Base-by-base conservation (phyloP, 1,140 invertebrate genomes). In the Drosophila obscura region DNA sequence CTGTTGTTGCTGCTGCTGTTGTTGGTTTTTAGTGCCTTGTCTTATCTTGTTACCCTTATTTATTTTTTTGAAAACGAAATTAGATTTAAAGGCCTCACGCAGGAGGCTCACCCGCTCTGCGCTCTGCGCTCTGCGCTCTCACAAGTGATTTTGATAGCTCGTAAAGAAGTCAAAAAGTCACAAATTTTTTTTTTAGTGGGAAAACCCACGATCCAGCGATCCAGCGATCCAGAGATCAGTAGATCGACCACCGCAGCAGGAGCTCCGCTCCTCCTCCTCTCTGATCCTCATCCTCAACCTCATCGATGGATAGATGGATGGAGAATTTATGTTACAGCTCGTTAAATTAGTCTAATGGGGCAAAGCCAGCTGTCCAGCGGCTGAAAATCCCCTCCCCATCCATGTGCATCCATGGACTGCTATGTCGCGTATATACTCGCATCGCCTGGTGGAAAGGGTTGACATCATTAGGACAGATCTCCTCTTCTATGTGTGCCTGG, bases 101-200 rank as follows among this genome's bases (percentile, higher is more conserved):
- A 66, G 69, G 67, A 19, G 19, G 51, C 67, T 77, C 65, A 65
- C 65, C 74, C 31, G 8, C 16, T 57, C 45, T 24, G 39, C 9
- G 8, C 9, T 11, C 31, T 35, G 8, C 31, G 8, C 28, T 31
- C 28, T 8, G 9, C 31, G 9, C 35, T 39, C 35, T 39, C 35
- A 71, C 79, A 88, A 83, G 79, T 83, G 83, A 87, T 87, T 87
- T 87, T 87, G 83, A 88, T 87, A 88, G 83, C 80, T 88, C 83
- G 76, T 88, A 88, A 88, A 88, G 77, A 76, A 88, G 56, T 88
- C 83, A 88, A 80, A 87, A 88, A 88, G 77, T 57, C 53, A 71
- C 69, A 52, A 71, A 65, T 43, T 58, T 59, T 56, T 67, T n/a
- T 45, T 69, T 74, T 82, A 75, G 49, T 84, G 73, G 68, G 75